Evolutionary conservation across 2,888 invertebrate species (phyloP), one percentile per base, ranked within the genome.

Genomic region (Rhamphomyia laevipes): DNA sequence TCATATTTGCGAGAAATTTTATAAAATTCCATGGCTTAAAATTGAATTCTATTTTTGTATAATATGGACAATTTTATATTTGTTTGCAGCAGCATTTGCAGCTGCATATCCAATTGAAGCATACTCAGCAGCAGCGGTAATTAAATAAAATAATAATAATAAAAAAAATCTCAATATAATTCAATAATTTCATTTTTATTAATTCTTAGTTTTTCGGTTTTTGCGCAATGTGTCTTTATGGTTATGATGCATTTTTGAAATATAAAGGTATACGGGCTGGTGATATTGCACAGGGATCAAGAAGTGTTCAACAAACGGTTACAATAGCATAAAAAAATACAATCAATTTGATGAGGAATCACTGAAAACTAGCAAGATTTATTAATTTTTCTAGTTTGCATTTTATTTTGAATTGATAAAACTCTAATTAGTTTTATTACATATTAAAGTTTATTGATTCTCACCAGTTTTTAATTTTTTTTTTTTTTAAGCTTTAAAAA

Each of bases 11-110:
- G 92, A 92, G 71, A 86, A 84, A 67, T 80, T 86, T 64, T 83
- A 82, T 66, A 82, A 79, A 70, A 82, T 92, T 59, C 91, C 91
- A 3, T 92, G 92, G 91, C 71, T 91, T 51, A 83, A 82, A 70
- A 77, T 86, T 55, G 91, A 92, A 73, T 77, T 89, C 54, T 71
- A 76, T 3, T 90, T 81, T 72, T 85, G 86, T 63, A 76, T 76
- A 9, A 53, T 85, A 10, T 87, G 86, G 86, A 74, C 82, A 2
- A 63, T 82, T 42, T 77, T 86, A 55, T 90, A 85, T 65, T 71
- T 91, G 53, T 74, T 90, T 50, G 88, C 86, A 1, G 77, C 86
- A 1, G 76, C 80, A 27, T 70, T 89, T 50, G 81, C 81, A 2
- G 78, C 81, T 18, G 77, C 82, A 1, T 75, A 74, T 30, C 69